phyloP scores from a whole-genome alignment of 2,888 invertebrate species.

The Amphiduros pacificus region DNA sequence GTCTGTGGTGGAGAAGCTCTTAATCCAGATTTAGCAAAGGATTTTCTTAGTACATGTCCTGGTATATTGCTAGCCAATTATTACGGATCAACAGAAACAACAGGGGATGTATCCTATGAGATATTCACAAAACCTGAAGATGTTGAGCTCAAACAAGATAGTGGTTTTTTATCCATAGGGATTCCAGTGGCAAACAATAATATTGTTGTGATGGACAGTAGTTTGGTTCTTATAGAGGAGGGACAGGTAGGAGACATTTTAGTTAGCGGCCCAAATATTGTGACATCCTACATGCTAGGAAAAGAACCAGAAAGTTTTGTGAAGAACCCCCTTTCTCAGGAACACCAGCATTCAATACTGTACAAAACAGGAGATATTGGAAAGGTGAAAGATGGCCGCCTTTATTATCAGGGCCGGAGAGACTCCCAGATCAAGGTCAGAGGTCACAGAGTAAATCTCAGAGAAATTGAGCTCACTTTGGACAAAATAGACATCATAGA shows the following conservation, averaged over 20 bases:
- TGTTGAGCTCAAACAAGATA: conserved; percentile 30
- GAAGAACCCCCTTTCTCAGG: too few relatives aligned
- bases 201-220: conserved; percentile 77
- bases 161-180: conserved; percentile 81
- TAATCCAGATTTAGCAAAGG: conserved; percentile 70
- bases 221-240: conserved; percentile 70
- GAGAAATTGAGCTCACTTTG: conserved; percentile 73
- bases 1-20: conserved; percentile 86
- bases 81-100: conserved; percentile 88
- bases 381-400: conserved; percentile 69
- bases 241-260: conserved; percentile 81
- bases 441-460: conserved; percentile 82
- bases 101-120: conserved; percentile 86
- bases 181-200: conserved; percentile 78
- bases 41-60: conserved; percentile 71
- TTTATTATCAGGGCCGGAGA: conserved; percentile 75
- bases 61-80: conserved; percentile 66
- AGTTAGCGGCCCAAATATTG: conserved; percentile 79
- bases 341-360: too few relatives aligned
- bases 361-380: conserved; percentile 87
- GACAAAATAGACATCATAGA: neutral
- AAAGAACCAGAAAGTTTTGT: neutral
- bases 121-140: conserved; percentile 66
- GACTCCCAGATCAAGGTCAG: conserved; percentile 69
- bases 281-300: conserved; percentile 69